Base-by-base conservation (phyloP, 2,113 vertebrate species). In the Poicephalus meyeri region DNA sequence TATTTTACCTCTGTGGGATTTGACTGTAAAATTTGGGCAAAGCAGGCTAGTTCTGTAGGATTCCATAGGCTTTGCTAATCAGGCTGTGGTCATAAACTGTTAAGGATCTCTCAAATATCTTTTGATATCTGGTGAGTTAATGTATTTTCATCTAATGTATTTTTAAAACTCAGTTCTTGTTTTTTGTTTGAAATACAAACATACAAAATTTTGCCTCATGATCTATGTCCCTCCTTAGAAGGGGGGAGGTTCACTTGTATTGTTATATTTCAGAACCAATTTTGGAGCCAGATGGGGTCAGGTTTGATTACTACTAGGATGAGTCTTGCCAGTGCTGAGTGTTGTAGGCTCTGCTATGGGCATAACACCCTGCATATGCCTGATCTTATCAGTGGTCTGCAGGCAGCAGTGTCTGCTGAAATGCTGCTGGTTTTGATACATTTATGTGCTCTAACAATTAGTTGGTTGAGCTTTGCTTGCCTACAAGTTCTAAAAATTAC, bases 191-290 rank as follows among this genome's bases (percentile, higher is more conserved):
- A 89, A 90, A 52, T 46, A 26, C 35, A 64, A 71, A 25, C 47
- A 12, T 49, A 2, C 1, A 35, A 37, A 52, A 68, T 28, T 24
- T 25, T 55, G 17, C 24, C 24, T 44, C 0, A 0, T 23, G 35
- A 33, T 66, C 46, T 18, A 1, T 31, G 28, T 28, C 5, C 26
- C 20, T 53, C 18, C 2, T 0, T 5, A 23, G 29, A 15, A 47
- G 13, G 4, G 12, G 25, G 8, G 9, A 49, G 25, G 16, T 60
- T 72, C 44, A 29, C 44, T 41, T 46, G 8, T 33, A 52, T 68
- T 39, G 11, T 39, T 29, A 6, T 2, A 17, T 37, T 17, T 50
- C 65, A 78, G 53, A 73, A 3, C 9, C 2, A 5, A 9, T 60
- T 25, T 78, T 46, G 28, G 53, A 78, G 42, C 44, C 37, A 73